A percentile compares a stretch with the other conserved stretches of the same genome.
phyloP scores from a whole-genome alignment of 2,797 vertebrate species.

The Acanthornis magna region DNA sequence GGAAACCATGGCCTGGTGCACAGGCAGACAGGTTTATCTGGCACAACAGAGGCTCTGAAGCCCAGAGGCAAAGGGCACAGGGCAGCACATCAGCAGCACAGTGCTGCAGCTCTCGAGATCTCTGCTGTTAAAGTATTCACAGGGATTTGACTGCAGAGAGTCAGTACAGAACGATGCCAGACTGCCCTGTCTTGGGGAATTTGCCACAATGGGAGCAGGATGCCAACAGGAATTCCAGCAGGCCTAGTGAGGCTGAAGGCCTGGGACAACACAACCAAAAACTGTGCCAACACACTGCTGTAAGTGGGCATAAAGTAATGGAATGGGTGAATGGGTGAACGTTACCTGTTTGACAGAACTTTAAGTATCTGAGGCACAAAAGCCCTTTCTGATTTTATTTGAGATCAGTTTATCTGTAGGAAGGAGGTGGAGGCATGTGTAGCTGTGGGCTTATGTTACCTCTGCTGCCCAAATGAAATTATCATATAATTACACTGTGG shows the following conservation, averaged over 20 bases:
- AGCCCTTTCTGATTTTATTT: background rate
- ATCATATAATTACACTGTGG: background rate
- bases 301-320: background rate
- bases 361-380: background rate
- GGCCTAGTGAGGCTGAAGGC: background rate
- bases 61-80: background rate
- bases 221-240: background rate
- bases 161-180: fast-evolving
- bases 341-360: background rate
- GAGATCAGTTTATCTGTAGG: background rate
- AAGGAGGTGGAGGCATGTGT: background rate
- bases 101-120: background rate
- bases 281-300: background rate
- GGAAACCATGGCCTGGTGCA: background rate
- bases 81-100: background rate
- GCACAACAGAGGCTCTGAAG: background rate
- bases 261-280: background rate
- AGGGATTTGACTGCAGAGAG: too few relatives aligned
- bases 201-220: background rate
- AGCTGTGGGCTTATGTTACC: background rate
- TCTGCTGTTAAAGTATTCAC: fast-evolving
- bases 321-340: background rate
- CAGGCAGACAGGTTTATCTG: background rate
- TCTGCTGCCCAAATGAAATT: background rate
- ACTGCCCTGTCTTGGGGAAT: background rate